Evolutionary conservation across 2,113 vertebrate genomes (phyloP), one percentile per base, ranked within the genome.

Genomic region (Miniopterus natalensis): DNA sequence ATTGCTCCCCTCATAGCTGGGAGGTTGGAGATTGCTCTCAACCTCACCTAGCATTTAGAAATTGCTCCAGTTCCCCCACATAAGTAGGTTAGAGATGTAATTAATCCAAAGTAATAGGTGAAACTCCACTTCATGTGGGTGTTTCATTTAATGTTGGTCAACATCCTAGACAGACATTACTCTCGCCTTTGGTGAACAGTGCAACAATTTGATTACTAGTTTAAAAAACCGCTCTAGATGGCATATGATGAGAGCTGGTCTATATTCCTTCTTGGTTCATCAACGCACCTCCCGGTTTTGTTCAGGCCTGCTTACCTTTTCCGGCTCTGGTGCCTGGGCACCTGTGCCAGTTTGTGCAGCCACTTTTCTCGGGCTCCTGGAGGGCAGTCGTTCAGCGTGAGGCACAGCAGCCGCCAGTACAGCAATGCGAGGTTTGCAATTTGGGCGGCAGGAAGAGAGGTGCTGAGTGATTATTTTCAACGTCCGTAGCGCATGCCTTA

Each of bases 81-180:
- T 84, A 81, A 78, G 55, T 66, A 92, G 15, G 29, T 71, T 47
- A 42, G 68, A 59, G 55, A 77, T 63, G 25, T 92, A 36, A 78
- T 92, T 92, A 92, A 73, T 53, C 75, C 45, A 63, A 42, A 45
- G 36, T 51, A 71, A 81, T 73, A 73, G 53, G n/a, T 88, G 55
- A 66, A 85, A 53, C 45, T 78, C 20, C 15, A 36, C 59, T 78
- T 92, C 12, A 2, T 11, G n/a, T 71, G 17, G 49, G 40, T 87
- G 31, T 88, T 84, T 84, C 49, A 81, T 79, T 96, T 92, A 79
- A 70, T 47, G 14, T 78, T 85, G 65, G 31, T 71, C 23, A 74
- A 47, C 73, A 11, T 40, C 66, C 17, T 70, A 55, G 63, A 88
- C 36, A 66, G 68, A 70, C 63, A 47, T 57, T 74, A 66, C 36